Evolutionary conservation across 2,113 vertebrate species (phyloP), one percentile per base, ranked within the genome.

Genomic region (Xenopus borealis): DNA sequence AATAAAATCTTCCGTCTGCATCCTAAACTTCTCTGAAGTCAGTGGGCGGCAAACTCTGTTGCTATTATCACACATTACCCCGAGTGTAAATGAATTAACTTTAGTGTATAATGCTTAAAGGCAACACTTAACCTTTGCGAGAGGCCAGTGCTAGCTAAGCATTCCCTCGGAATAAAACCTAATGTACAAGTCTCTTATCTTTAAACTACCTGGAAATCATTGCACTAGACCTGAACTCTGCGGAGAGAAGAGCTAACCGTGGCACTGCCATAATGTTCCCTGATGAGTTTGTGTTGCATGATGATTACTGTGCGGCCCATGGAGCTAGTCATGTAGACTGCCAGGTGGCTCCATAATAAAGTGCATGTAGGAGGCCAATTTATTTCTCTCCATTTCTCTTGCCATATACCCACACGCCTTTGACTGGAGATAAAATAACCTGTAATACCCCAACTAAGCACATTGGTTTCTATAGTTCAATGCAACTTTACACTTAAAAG

Each of bases 201-300:
- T 76, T 76, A 70, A 76, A 76, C 74, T 76, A 76, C 74, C 74
- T 76, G 74, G 74, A 76, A 76, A 76, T 76, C 66, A 76, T 76
- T 76, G 66, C 74, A 64, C 74, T 70, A 45, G 74, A 69, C 74
- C 74, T 76, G 74, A 75, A 75, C 73, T 69, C 66, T 76, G 67
- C 67, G 57, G 74, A n/a, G 74, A 70, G 74, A 27, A 70, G 59
- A 70, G 66, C 66, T 57, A n/a, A 63, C 69, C 44, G 19, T 23
- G 58, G 20, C 47, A 52, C 59, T 50, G 64, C 40, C 73, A 63
- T 75, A 69, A 75, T 75, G 66, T 62, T 69, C 70, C 40, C 74
- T 77, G 66, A 64, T 77, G 74, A 64, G 74, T 77, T 77, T 58
- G 69, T 77, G 74, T 40, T 69, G 73, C 61, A 47, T 75, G 67